These are phyloP conservation scores for Coelopa pilipes DNA, from an alignment of 2,888 invertebrate species.

Conservation along the genomic window DNA sequence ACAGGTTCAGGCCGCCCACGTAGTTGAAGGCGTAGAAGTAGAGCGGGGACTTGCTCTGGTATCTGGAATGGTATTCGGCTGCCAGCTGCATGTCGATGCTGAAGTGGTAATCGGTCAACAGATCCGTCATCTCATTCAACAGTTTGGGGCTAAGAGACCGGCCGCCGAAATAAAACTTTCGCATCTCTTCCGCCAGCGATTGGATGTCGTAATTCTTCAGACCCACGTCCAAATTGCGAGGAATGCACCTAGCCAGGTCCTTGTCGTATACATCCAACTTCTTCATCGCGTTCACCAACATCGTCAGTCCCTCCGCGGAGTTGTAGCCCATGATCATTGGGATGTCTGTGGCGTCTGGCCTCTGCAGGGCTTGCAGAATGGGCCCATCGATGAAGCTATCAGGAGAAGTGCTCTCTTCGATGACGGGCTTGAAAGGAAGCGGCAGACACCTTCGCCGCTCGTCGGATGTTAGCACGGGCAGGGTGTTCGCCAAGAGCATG, in stretches of 20 bases:
- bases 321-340: conserved; percentile 70
- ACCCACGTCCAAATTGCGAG: conserved; percentile 54
- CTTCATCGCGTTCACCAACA: conserved; percentile 50
- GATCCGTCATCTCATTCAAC: conserved; percentile 67
- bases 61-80: conserved; percentile 53
- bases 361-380: conserved; percentile 68
- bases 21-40: conserved; percentile 73
- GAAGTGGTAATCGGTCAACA: conserved; percentile 68
- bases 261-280: conserved; percentile 52
- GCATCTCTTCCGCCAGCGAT: conserved; percentile 52
- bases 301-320: conserved; percentile 70
- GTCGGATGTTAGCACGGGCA: conserved; percentile 52
- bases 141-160: conserved; percentile 61
- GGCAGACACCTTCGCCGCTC: conserved; percentile 59
- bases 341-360: conserved; percentile 65
- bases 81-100: conserved; percentile 54
- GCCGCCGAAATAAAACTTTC: conserved; percentile 68
- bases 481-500: conserved; percentile 43
- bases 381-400: conserved; percentile 55
- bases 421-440: conserved; percentile 57
- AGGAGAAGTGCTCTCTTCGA: conserved; percentile 54
- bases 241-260: conserved; percentile 60
- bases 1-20: conserved; percentile 69
- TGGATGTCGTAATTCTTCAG: conserved; percentile 45
- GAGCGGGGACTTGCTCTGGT: conserved; percentile 64